phyloP scores from a whole-genome alignment of 2,888 invertebrate genomes.

The Rotaria magnacalcarata region DNA sequence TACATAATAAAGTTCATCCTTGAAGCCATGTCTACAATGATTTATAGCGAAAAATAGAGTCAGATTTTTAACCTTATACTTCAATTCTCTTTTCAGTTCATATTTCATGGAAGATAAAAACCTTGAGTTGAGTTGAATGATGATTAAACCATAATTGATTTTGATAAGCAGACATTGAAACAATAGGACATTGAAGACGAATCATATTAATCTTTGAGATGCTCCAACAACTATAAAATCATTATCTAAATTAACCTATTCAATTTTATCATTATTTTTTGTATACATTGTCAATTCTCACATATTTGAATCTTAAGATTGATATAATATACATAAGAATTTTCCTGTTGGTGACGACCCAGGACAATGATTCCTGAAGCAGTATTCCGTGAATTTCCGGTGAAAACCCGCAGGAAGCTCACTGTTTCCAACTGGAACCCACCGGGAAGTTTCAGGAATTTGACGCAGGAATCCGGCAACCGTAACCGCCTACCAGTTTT shows the following conservation, averaged over 20 bases:
- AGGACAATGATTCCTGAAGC: no score
- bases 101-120: background rate
- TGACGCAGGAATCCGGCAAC: no score
- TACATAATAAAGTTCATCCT: no score
- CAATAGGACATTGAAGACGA: slow-evolving; percentile 8
- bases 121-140: background rate
- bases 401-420: no score
- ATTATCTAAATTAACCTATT: background rate
- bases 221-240: background rate
- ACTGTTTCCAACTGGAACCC: no score
- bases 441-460: no score
- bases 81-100: no score
- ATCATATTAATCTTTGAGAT: background rate
- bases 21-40: no score
- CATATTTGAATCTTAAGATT: slow-evolving; percentile 6
- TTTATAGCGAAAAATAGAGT: no score
- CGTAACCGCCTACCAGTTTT: no score
- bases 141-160: background rate
- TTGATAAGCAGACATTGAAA: background rate
- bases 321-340: background rate
- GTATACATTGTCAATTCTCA: background rate
- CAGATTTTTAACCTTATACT: no score
- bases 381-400: no score
- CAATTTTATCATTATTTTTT: background rate
- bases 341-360: background rate